phyloP scores from a whole-genome alignment of 2,113 vertebrate species.

The Kryptolebias marmoratus region DNA sequence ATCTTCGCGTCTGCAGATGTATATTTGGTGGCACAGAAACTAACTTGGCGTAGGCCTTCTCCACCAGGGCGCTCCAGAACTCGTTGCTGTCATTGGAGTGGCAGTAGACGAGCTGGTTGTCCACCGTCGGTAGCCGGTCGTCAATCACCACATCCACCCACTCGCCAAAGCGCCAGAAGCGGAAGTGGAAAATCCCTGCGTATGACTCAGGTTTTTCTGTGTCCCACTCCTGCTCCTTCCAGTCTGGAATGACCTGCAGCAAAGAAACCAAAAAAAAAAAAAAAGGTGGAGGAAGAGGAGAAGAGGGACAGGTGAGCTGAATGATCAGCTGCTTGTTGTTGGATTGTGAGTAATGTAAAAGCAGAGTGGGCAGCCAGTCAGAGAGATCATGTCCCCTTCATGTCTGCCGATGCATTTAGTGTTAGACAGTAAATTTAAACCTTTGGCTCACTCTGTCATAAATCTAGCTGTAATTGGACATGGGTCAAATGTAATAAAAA shows the following conservation, averaged over 20 bases:
- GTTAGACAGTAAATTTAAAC: conserved; percentile 57
- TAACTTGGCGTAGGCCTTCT: conserved; percentile 98
- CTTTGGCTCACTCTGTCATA: conserved; percentile 35
- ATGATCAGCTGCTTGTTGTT: conserved; percentile 4
- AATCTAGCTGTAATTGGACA: conserved; percentile 60
- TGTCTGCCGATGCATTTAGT: conserved; percentile 47
- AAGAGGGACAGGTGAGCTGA: conserved; percentile 27
- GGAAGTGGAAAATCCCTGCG: conserved; percentile 94
- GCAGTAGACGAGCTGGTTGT: conserved; percentile 96
- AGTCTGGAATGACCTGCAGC: conserved; percentile 93
- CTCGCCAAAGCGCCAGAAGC: conserved; percentile 96
- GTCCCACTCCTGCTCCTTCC: conserved; percentile 98
- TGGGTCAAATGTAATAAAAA: conserved; percentile 49
- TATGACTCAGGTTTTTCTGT: conserved; percentile 87
- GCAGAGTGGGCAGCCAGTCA: conserved; percentile 17
- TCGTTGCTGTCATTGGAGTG: conserved; percentile 95
- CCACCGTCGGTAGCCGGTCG: conserved; percentile 91
- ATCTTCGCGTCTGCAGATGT: background rate
- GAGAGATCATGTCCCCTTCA: conserved; percentile 15
- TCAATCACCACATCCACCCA: conserved; percentile 97
- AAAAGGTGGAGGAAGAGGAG: background rate
- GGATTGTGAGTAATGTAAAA: conserved; percentile 31
- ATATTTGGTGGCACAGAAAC: conserved; percentile 48
- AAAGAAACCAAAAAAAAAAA: background rate
- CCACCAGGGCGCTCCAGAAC: conserved; percentile 98